Conservation (phyloP, 2,113 vertebrate species). For the Podarcis cretensis region DNA sequence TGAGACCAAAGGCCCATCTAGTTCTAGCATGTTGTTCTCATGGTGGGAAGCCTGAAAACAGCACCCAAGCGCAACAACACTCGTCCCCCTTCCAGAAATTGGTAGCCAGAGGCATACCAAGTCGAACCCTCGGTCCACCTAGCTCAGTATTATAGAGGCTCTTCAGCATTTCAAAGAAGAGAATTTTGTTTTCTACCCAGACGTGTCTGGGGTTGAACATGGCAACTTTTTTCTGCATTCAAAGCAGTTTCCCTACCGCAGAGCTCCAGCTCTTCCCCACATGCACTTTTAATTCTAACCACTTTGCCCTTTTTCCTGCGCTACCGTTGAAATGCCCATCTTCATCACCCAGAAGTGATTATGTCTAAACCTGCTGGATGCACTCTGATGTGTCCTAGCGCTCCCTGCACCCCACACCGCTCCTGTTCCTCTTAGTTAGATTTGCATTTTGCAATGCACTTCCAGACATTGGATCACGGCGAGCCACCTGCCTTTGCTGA, state of each 20-base stretch:
- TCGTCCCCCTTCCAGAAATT: no score
- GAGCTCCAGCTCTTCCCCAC: neutral
- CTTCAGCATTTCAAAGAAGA: no score
- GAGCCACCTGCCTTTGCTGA: conserved; percentile 29
- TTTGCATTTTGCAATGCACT: neutral
- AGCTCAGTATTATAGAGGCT: no score
- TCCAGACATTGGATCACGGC: neutral
- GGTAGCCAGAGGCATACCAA: no score
- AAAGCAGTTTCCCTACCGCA: neutral
- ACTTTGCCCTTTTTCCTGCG: neutral
- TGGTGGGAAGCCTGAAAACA: no score
- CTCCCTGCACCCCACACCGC: neutral
- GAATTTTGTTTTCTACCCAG: no score
- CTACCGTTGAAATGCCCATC: neutral
- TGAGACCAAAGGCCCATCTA: no score
- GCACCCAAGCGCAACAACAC: no score
- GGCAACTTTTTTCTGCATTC: no score
- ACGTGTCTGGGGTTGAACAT: no score
- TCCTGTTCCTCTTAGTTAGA: neutral
- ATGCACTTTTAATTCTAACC: neutral
- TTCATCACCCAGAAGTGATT: neutral
- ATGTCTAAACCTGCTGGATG: neutral
- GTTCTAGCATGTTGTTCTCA: no score
- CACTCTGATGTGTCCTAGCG: neutral
- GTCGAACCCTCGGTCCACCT: no score